phyloP scores from a whole-genome alignment of 2,888 invertebrate genomes.

The Deladenus siricidicola region DNA sequence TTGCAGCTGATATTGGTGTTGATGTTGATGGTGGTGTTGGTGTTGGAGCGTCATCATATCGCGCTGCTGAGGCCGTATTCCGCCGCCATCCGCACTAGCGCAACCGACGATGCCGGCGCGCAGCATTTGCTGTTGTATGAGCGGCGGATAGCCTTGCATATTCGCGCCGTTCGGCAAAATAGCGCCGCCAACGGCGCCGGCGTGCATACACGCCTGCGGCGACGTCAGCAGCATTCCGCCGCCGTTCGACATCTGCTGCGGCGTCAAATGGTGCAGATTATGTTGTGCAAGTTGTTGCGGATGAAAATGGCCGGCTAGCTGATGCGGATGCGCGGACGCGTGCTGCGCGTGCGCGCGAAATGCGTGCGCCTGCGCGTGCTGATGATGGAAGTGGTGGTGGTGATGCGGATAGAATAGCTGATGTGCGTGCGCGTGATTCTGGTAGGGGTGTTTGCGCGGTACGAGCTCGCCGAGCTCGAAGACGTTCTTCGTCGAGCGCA shows the following conservation, averaged over 20 bases:
- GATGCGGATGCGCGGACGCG: too few species aligned
- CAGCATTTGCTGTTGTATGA: too few species aligned
- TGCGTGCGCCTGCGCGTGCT: not conserved
- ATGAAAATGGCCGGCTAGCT: not conserved
- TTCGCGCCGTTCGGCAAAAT: too few species aligned
- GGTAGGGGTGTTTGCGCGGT: not conserved
- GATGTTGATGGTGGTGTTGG: too few species aligned
- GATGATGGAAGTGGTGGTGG: not conserved
- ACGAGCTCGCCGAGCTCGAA: not conserved
- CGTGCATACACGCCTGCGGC: not conserved
- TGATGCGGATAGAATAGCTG: not conserved
- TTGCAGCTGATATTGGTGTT: too few species aligned
- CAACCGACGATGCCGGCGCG: too few species aligned
- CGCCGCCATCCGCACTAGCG: too few species aligned
- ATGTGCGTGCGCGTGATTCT: not conserved
- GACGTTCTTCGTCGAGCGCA: not conserved
- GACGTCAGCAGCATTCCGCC: not conserved
- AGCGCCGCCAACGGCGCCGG: not conserved
- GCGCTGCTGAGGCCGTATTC: too few species aligned
- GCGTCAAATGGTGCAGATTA: too few species aligned
- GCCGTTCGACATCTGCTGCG: too few species aligned
- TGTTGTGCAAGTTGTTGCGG: not conserved
- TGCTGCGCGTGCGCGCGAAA: not conserved
- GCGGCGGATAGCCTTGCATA: too few species aligned
- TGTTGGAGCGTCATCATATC: too few species aligned